Base-by-base conservation (phyloP, 2,888 invertebrate species). In the Epiblema foenella region DNA sequence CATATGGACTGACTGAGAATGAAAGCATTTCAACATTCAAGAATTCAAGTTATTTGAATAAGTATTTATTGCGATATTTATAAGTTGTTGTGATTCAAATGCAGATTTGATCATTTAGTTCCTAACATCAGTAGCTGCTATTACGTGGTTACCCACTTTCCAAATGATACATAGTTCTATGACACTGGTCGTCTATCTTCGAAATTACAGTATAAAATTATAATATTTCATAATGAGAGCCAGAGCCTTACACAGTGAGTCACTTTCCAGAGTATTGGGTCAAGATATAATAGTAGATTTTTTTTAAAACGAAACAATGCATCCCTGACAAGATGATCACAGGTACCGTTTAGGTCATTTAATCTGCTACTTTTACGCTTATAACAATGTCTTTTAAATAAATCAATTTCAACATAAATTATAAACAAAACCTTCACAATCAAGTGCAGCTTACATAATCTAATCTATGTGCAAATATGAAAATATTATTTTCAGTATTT, bases 331-430 rank as follows among this genome's bases (percentile, higher is more conserved):
- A 75, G 77, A 69, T 73, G 70, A 79, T 79, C 77, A 79, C 82
- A 81, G 81, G 80, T 79, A 77, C 76, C 74, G 73, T 75, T 79
- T 79, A 80, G 79, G 81, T 79, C 78, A 75, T 76, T 65, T 67
- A 69, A 67, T 78, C 56, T 63, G 71, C 37, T 69, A 71, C 74
- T 76, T 75, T 73, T 62, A 75, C 75, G 76, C 74, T 78, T 76
- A 77, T 66, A 73, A 75, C 76, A 81, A 84, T 87, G 88, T 89
- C 87, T 89, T 90, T 89, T 86, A 81, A 77, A 83, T 80, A 86
- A 83, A 83, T 78, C 80, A 81, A 83, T 82, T 78, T 77, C 71
- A 76, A 76, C 75, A 73, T 75, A 75, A 74, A 75, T 63, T 67
- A 75, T 72, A 77, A 67, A 74, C 68, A 80, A 83, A 81, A 83